Evolutionary conservation across 2,113 vertebrate species (phyloP), one percentile per base, ranked within the genome.

Genomic region (Pygoscelis adeliae): DNA sequence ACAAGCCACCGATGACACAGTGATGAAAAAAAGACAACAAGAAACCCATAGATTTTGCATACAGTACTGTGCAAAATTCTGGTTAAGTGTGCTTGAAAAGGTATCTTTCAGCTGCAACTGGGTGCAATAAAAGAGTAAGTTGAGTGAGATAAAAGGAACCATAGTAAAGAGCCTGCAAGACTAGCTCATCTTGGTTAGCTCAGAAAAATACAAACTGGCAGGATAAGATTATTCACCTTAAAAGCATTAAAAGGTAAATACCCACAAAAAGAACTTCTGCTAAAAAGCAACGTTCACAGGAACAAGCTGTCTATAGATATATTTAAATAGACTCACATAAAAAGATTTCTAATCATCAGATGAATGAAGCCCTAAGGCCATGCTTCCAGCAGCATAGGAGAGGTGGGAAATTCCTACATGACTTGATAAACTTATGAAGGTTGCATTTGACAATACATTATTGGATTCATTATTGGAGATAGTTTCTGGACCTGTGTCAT

Each of bases 1-100:
- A 34, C 2, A 4, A 8, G 3, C 18, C 40, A 70, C 20, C 0
- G 1, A 30, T 47, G 36, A 59, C 58, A 86, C 12, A 47, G 5
- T 16, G 15, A 77, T 65, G 17, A 30, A 67, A n/a, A 67, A 84
- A 52, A 1, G 4, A 42, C 18, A 53, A 53, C 4, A 65, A 30
- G 30, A 73, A 85, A 82, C 2, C 1, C 26, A 40, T 53, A 63
- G 25, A 27, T 65, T 91, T 87, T 62, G 16, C 42, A 59, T 6
- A 67, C 23, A 86, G 49, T 44, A 46, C 3, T 22, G 10, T 62
- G 10, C 4, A 63, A 74, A 76, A 29, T 67, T 67, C 29, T 83
- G 25, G 8, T 65, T 69, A 47, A 34, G 8, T n/a, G 15, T 40
- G 17, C 20, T 66, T 44, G 53, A 67, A 80, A 50, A 65, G 23